These are phyloP conservation scores for Enteromius thamalakanensis DNA, from an alignment of 2,797 vertebrate species.

Conservation along the genomic window DNA sequence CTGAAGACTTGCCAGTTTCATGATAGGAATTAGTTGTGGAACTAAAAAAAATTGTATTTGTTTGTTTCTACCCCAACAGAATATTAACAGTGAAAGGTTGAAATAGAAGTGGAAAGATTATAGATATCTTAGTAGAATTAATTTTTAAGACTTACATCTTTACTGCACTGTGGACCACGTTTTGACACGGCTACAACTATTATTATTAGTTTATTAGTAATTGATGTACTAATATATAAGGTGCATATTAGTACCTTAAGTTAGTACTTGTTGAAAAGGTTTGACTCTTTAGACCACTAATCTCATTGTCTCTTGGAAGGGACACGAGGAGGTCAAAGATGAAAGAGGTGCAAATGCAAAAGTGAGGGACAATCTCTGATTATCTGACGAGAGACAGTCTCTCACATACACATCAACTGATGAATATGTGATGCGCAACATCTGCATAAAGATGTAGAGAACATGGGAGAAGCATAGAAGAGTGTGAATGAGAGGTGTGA, in stretches of 20 bases:
- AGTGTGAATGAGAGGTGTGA: slow-evolving; percentile 17
- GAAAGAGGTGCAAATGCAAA: not conserved
- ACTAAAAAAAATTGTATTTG: not conserved
- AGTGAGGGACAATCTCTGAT: slow-evolving; percentile 7
- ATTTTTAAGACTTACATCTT: not conserved
- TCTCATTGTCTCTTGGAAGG: not conserved
- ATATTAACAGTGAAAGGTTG: not conserved
- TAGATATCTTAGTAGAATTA: not conserved
- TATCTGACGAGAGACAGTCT: slow-evolving; percentile 8
- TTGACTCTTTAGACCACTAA: not conserved
- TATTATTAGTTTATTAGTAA: not conserved
- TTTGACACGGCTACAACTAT: not conserved
- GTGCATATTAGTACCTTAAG: not conserved
- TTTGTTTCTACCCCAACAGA: not conserved
- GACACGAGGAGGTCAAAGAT: not conserved
- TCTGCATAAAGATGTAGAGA: not conserved
- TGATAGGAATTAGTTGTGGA: not conserved
- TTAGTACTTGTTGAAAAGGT: not conserved
- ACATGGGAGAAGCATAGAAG: not conserved
- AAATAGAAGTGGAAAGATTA: not conserved
- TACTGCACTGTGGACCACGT: not conserved
- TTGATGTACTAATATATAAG: not conserved
- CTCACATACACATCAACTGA: slow-evolving; percentile 3
- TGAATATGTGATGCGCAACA: slow-evolving; percentile 1
- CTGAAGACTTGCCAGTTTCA: not conserved